These are phyloP conservation scores for Ondatra zibethicus DNA, from an alignment of 2,113 vertebrate genomes.

Conservation along the genomic window DNA sequence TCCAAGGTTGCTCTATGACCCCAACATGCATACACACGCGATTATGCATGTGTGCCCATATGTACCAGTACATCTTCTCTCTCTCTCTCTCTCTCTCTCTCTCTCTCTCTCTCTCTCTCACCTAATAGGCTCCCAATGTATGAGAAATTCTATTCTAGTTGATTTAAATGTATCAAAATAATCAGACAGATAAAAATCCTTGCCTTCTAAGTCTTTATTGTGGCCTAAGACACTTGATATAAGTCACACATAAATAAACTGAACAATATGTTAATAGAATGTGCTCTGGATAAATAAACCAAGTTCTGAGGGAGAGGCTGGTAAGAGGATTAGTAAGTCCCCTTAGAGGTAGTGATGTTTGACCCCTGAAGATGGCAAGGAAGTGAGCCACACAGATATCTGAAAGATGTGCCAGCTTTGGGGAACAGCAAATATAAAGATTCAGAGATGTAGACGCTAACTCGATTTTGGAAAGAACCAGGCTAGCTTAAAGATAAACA, in stretches of 20 bases:
- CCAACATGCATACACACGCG: background rate
- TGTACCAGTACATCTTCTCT: no score
- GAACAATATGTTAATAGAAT: background rate
- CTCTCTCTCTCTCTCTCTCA: no score
- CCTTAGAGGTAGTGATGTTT: background rate
- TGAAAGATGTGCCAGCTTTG: background rate
- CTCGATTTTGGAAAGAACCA: no score
- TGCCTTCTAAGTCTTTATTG: background rate
- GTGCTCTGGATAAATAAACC: constrained; percentile 17
- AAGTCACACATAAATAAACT: background rate
- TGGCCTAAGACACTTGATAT: background rate
- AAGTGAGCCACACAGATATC: background rate
- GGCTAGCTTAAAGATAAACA: no score
- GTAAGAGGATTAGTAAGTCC: background rate
- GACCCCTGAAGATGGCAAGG: background rate
- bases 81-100: background rate
- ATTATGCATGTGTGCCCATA: no score
- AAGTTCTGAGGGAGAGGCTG: background rate
- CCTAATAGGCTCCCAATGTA: background rate
- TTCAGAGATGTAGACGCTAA: background rate
- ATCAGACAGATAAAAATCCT: background rate
- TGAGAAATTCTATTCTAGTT: background rate
- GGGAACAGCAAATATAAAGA: background rate
- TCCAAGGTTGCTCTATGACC: background rate
- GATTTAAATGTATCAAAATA: background rate